These are phyloP conservation scores for Mirza zaza DNA, from an alignment of 2,113 vertebrate species.

Conservation along the genomic window DNA sequence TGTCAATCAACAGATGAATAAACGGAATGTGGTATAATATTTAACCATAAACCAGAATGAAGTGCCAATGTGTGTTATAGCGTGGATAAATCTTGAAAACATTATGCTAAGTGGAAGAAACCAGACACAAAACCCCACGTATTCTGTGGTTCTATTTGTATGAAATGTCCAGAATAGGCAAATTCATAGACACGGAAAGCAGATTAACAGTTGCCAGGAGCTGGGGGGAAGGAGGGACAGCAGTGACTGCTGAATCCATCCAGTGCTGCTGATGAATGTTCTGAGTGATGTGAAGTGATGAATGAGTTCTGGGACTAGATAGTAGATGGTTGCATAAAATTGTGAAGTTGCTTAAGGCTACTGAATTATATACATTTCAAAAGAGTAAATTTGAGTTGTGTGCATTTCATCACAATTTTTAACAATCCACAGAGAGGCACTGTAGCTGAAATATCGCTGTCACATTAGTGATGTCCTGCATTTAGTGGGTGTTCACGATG, in stretches of 20 bases:
- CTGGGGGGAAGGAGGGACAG: not conserved
- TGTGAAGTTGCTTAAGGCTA: not conserved
- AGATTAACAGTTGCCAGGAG: not conserved
- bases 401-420: not conserved
- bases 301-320: not conserved
- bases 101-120: not conserved
- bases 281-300: not conserved
- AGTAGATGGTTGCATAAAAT: no score
- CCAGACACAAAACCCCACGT: not conserved
- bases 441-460: not conserved
- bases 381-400: not conserved
- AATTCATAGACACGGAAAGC: not conserved
- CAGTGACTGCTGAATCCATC: not conserved
- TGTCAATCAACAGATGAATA: not conserved
- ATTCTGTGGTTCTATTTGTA: not conserved
- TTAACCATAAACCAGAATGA: not conserved
- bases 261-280: not conserved
- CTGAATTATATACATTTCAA: not conserved
- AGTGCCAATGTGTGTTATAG: not conserved
- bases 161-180: not conserved
- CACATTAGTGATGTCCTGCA: accelerated
- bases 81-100: not conserved
- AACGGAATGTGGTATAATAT: not conserved
- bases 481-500: accelerated
- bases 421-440: not conserved